Base-by-base conservation (phyloP, 1,140 invertebrate genomes). In the Solen grandis region DNA sequence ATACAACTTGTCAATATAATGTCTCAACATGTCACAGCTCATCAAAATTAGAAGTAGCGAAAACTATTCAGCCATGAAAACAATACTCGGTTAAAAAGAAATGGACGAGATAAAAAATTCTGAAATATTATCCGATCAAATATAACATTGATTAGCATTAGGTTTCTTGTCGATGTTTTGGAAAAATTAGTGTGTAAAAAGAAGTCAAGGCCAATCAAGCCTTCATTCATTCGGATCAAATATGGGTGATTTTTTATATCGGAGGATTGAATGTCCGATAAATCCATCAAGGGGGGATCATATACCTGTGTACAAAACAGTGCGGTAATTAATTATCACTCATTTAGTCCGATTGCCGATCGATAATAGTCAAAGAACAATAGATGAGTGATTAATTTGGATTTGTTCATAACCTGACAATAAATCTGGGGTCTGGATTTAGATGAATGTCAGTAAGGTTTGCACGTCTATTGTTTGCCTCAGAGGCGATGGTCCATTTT, bases 251-350 rank as follows among this genome's bases (percentile, higher is more conserved):
- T n/a, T 70, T 54, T 70, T 70, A 41, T 54, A 33, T 70, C 66
- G 55, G 35, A 70, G 13, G 10, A 25, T 16, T 16, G 4, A 2
- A 31, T 54, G 27, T 22, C 66, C 41, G 59, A 41, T 76, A 46
- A 63, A 60, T 60, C 13, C n/a, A 25, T 1, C 22, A 5, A 33
- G 19, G 25, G n/a, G 27, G 46, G 65, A 76, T 76, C 74, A 52
- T 31, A 57, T 76, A 65, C 29, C 62, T 5, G 16, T n/a, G 52
- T 50, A 52, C 46, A 41, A 55, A 52, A 76, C 27, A 65, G 46
- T 63, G 50, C 63, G 36, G 74, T 76, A 76, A 76, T 76, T 76
- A 76, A 76, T 76, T 65, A 76, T 35, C 2, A 31, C 52, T 36
- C 16, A 2, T 63, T 54, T 36, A 65, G 65, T 41, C 27, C 41